Evolutionary conservation across 2,797 vertebrate genomes (phyloP).

Genomic region (Semotilus atromaculatus): DNA sequence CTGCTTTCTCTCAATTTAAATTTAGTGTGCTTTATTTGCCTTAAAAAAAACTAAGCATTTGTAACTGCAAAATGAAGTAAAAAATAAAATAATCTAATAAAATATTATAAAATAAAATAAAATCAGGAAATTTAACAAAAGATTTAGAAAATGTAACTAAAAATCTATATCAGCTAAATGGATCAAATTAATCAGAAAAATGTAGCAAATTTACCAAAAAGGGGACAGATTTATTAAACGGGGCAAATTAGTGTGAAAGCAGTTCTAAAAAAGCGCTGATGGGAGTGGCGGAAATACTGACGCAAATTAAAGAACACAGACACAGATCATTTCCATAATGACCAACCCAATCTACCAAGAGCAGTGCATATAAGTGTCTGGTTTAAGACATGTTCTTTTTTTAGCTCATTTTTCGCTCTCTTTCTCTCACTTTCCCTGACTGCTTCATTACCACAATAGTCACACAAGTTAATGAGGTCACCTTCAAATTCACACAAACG

Average conservation of each 20-base stretch:
- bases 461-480: slow-evolving; percentile 31
- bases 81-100: not conserved
- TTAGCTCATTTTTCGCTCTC: slow-evolving; percentile 34
- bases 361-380: too few relatives aligned
- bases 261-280: too few relatives aligned
- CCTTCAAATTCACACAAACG: slow-evolving; percentile 35
- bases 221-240: too few relatives aligned
- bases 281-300: too few relatives aligned
- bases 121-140: not conserved
- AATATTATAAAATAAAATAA: too few relatives aligned
- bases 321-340: too few relatives aligned
- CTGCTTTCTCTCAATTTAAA: not conserved
- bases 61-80: too few relatives aligned
- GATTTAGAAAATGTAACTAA: not conserved
- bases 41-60: too few relatives aligned
- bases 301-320: too few relatives aligned
- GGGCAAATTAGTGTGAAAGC: too few relatives aligned
- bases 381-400: too few relatives aligned
- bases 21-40: not conserved
- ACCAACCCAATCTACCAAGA: too few relatives aligned
- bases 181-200: not conserved
- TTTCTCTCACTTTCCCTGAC: slow-evolving; percentile 16
- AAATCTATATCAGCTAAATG: not conserved
- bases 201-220: not conserved
- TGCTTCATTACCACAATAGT: slow-evolving; percentile 35